Evolutionary conservation across 2,113 vertebrate genomes (phyloP), one percentile per base, ranked within the genome.

Genomic region (Bos indicus): DNA sequence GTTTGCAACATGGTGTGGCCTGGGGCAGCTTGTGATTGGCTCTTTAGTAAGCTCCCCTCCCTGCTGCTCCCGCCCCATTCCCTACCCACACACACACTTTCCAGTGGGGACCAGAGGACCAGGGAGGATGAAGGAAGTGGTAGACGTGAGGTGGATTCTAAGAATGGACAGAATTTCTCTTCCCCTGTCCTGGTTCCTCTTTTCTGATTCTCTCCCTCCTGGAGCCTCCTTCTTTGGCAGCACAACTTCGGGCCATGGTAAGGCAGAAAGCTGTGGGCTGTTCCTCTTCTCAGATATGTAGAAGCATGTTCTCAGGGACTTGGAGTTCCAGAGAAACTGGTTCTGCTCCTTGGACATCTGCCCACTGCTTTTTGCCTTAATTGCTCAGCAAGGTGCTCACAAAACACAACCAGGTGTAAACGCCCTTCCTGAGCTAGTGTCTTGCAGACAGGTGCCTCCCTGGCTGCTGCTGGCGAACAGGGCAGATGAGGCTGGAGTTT

Each of bases 41-140:
- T n/a, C 43, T 33, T 74, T 51, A 10, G 6, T 43, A 26, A 71
- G 21, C 21, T 28, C 16, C 6, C 3, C 19, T 15, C 19, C 2
- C 36, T 4, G 2, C 5, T 5, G 8, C 46, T 2, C 9, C 10
- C 10, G 2, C 3, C 1, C 1, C 6, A 62, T 36, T 3, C 1
- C 0, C 15, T 3, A 33, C 33, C 7, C 52, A 56, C 6, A 1
- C 6, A 1, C 33, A 15, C 17, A n/a, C 23, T 28, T n/a, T 57
- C 33, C 46, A 57, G 33, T 28, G 16, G n/a, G 43, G 54, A 17
- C 13, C 3, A 16, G 26, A 74, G 80, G 28, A 52, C 26, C 15
- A 13, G 67, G 84, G 54, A 54, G 48, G 21, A 16, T 28, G 23
- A 56, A 59, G 90, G 84, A 94, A 94, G 95, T 89, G 81, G 84